A percentile compares a stretch with the other conserved stretches of the same genome.
Evolutionary conservation across 2,113 vertebrate species (phyloP).

Genomic region (Notarius quadriscutis): DNA sequence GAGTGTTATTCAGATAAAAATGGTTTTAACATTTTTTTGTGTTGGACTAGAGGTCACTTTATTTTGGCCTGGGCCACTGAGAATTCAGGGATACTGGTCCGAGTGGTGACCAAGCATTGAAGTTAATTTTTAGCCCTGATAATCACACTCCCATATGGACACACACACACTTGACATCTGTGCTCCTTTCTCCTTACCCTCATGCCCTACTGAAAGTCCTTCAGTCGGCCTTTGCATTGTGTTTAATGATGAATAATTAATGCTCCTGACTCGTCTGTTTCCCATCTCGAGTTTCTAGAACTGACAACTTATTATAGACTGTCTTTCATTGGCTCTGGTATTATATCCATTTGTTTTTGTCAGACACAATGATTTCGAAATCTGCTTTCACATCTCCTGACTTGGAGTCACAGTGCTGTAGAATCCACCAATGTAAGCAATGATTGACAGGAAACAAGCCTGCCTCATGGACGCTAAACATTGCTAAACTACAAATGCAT

Average conservation of each 20-base stretch:
- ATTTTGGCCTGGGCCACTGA: too few relatives aligned
- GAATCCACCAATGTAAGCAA: not conserved
- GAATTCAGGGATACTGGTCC: too few relatives aligned
- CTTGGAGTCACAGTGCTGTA: not conserved
- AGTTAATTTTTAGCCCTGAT: not conserved
- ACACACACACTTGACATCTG: not conserved
- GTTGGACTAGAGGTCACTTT: too few relatives aligned
- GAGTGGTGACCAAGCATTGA: too few relatives aligned
- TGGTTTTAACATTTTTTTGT: too few relatives aligned
- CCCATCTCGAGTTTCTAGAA: not conserved
- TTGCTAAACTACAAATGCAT: not conserved
- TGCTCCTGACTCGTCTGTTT: too few relatives aligned
- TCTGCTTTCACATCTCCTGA: not conserved
- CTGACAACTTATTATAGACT: not conserved
- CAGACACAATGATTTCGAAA: not conserved
- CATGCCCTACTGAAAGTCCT: not conserved
- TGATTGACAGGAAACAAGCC: not conserved
- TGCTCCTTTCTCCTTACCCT: not conserved
- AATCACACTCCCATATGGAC: not conserved
- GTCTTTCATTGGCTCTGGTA: not conserved
- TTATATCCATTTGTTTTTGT: not conserved
- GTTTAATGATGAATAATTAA: not conserved
- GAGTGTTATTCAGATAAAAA: too few relatives aligned
- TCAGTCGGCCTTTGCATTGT: not conserved
- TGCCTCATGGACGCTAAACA: not conserved